Evolutionary conservation across 2,888 invertebrate species (phyloP).

Genomic region (Harmothoe impar): DNA sequence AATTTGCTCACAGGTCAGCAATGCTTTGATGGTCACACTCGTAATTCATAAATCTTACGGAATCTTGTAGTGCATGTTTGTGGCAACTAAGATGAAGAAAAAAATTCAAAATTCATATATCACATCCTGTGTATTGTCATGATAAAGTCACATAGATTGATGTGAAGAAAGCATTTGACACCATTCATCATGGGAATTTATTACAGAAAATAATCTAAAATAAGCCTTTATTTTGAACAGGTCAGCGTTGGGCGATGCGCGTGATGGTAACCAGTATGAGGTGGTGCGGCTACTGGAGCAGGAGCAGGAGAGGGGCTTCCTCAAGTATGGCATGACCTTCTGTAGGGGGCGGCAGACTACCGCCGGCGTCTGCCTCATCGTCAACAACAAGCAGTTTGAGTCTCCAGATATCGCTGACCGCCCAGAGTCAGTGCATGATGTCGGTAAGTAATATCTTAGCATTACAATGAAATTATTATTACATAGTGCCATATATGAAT

Average conservation of each 20-base stretch:
- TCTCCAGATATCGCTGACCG: background rate
- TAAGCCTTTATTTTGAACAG: background rate
- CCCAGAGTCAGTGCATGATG: background rate
- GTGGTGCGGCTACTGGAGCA: background rate
- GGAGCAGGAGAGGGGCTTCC: background rate
- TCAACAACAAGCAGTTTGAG: background rate
- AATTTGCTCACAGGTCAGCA: too few species aligned
- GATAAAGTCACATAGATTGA: background rate
- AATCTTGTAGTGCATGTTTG: too few species aligned
- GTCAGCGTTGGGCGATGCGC: background rate
- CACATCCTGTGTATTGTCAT: too few species aligned
- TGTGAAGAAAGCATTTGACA: background rate
- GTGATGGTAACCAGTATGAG: background rate
- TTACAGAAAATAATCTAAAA: too few species aligned
- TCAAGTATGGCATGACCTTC: background rate
- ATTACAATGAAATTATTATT: background rate
- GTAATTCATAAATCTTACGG: too few species aligned
- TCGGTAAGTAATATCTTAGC: background rate
- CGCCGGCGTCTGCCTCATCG: background rate
- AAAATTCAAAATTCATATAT: too few species aligned
- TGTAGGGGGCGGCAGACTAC: background rate
- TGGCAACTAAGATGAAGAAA: too few species aligned
- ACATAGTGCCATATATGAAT: background rate
- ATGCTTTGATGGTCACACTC: too few species aligned
- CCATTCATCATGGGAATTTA: too few species aligned